These are phyloP conservation scores for Thymallus thymallus DNA, from an alignment of 2,113 vertebrate species.

Conservation along the genomic window DNA sequence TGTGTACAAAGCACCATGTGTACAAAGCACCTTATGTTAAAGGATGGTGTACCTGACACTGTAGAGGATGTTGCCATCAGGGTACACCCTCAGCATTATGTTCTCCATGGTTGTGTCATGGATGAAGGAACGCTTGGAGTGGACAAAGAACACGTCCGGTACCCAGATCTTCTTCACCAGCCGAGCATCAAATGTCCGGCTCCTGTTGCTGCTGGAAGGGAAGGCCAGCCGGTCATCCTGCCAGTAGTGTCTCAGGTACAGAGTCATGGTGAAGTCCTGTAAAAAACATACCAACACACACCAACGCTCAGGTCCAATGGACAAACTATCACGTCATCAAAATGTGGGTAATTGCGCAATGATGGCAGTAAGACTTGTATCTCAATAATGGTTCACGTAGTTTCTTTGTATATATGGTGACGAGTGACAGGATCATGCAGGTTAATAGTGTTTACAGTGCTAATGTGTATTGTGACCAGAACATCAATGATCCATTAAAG, in stretches of 20 bases:
- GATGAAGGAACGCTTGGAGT: constrained; percentile 91
- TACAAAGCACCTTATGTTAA: no score
- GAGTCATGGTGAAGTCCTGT: constrained; percentile 93
- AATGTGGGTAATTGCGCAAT: no score
- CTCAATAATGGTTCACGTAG: no score
- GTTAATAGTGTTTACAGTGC: no score
- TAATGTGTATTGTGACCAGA: no score
- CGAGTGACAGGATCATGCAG: no score
- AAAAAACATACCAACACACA: constrained; percentile 35
- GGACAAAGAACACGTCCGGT: constrained; percentile 90
- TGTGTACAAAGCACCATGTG: no score
- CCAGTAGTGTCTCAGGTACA: constrained; percentile 94
- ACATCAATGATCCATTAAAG: no score
- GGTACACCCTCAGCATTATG: constrained; percentile 84
- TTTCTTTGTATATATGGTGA: no score
- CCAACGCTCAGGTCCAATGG: background rate
- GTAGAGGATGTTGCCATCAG: constrained; percentile 87
- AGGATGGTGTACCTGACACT: constrained; percentile 87
- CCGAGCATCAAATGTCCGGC: constrained; percentile 87
- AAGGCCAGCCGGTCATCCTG: constrained; percentile 91
- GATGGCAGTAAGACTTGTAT: no score
- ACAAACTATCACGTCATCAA: background rate
- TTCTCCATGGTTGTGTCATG: constrained; percentile 91
- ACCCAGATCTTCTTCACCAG: constrained; percentile 93
- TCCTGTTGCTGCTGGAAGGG: constrained; percentile 87